Evolutionary conservation across 2,888 invertebrate species (phyloP).

Genomic region (Agonopterix heracliana): DNA sequence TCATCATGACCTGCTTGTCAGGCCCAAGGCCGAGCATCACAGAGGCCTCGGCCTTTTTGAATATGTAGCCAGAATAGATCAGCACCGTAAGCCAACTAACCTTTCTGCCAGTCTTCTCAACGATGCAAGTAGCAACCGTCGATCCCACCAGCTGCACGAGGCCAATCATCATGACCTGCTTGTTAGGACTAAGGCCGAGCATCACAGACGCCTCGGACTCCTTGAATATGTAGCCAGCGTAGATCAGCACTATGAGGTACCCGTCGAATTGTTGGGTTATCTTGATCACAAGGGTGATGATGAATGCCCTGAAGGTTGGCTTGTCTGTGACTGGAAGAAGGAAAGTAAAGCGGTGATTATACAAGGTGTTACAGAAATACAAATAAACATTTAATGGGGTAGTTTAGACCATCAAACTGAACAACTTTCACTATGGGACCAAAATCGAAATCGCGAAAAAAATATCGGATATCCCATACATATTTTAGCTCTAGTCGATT

Average conservation of each 20-base stretch:
- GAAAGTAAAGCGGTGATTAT: no score
- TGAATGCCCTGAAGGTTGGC: slow-evolving; percentile 61
- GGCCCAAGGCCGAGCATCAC: slow-evolving; percentile 49
- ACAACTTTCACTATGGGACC: no score
- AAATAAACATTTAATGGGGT: no score
- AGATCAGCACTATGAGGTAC: slow-evolving; percentile 64
- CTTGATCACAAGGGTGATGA: slow-evolving; percentile 61
- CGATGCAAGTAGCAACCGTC: slow-evolving; percentile 53
- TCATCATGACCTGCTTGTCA: slow-evolving; percentile 64
- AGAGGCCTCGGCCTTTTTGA: slow-evolving; percentile 38
- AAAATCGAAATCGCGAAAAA: no score
- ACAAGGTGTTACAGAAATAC: no score
- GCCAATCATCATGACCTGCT: slow-evolving; percentile 64
- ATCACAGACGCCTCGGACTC: slow-evolving; percentile 50
- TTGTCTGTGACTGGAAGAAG: slow-evolving; percentile 48
- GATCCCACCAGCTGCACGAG: slow-evolving; percentile 57
- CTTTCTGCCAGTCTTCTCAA: slow-evolving; percentile 66
- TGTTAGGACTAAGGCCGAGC: slow-evolving; percentile 55
- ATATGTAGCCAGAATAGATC: slow-evolving; percentile 61
- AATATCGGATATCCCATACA: no score
- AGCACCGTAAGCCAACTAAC: slow-evolving; percentile 41
- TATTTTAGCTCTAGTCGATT: no score
- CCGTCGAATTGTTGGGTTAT: slow-evolving; percentile 68
- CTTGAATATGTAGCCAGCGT: slow-evolving; percentile 59
- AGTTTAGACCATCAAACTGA: no score